Evolutionary conservation across 64 coral and sea anemone species (phyloP).

Genomic region (Platygyra sinensis): DNA sequence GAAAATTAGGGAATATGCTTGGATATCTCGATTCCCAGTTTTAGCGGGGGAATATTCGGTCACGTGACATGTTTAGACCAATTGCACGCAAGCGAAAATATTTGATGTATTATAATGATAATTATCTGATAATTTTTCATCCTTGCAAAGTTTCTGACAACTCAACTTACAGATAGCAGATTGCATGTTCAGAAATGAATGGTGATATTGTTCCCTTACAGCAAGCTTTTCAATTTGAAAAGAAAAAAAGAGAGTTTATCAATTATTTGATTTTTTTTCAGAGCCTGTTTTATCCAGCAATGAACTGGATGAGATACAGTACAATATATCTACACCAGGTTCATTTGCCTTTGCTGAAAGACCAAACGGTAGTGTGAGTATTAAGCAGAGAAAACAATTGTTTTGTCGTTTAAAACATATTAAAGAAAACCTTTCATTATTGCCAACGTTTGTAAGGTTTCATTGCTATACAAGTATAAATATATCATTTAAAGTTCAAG

Average conservation of each 20-base stretch:
- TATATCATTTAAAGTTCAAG: neutral
- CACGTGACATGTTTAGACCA: no score
- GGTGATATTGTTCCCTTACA: neutral
- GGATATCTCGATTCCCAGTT: no score
- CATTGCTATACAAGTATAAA: neutral
- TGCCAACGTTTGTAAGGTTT: no score
- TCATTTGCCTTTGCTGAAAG: conserved; percentile 83
- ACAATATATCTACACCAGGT: conserved; percentile 76
- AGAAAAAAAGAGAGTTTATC: neutral
- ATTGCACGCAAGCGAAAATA: no score
- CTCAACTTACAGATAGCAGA: neutral
- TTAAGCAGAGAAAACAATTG: neutral
- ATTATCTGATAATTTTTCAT: neutral
- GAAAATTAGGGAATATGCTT: no score
- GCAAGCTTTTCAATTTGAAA: neutral
- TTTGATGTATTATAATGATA: no score
- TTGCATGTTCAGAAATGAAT: neutral
- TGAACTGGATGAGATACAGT: conserved; percentile 77
- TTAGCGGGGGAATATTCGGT: no score
- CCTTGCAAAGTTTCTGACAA: neutral
- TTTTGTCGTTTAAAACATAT: neutral
- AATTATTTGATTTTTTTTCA: conserved; percentile 32
- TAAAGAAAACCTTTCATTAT: no score
- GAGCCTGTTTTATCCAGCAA: conserved; percentile 85
- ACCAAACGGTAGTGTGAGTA: conserved; percentile 28